phyloP scores from a whole-genome alignment of 2,888 invertebrate species.

The Hipparchia sbordonii region DNA sequence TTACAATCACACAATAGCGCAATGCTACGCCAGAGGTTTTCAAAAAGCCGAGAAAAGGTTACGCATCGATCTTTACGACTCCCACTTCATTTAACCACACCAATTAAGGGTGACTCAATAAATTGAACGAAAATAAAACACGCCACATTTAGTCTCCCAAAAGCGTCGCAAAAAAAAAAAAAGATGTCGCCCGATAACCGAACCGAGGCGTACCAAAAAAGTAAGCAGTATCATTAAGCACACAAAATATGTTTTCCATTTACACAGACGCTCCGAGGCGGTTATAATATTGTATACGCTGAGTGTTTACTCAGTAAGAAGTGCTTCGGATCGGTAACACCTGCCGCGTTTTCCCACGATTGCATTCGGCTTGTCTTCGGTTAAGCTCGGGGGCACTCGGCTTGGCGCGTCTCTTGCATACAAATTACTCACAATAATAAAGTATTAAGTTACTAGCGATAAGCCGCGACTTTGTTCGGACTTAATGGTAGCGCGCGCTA shows the following conservation, averaged over 20 bases:
- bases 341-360: slow-evolving; percentile 81
- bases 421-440: slow-evolving; percentile 44
- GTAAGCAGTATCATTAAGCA: slow-evolving; percentile 81
- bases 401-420: slow-evolving; percentile 57
- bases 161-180: slow-evolving; percentile 73
- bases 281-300: slow-evolving; percentile 82
- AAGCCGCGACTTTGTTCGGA: background rate
- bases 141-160: slow-evolving; percentile 53
- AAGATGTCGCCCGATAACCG: slow-evolving; percentile 74
- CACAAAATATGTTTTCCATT: slow-evolving; percentile 83
- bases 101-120: slow-evolving; percentile 73
- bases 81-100: slow-evolving; percentile 60
- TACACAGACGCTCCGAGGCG: slow-evolving; percentile 78
- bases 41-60: slow-evolving; percentile 29
- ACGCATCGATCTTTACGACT: slow-evolving; percentile 52
- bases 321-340: slow-evolving; percentile 79
- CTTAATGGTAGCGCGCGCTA: background rate
- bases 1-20: background rate
- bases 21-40: background rate
- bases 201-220: slow-evolving; percentile 74
- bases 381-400: slow-evolving; percentile 47
- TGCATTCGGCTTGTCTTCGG: slow-evolving; percentile 69
- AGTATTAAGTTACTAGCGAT: background rate
- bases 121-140: slow-evolving; percentile 68
- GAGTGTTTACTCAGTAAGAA: slow-evolving; percentile 83